These are phyloP conservation scores for Linnaemya vulpina DNA, from an alignment of 2,888 invertebrate genomes.

Conservation along the genomic window DNA sequence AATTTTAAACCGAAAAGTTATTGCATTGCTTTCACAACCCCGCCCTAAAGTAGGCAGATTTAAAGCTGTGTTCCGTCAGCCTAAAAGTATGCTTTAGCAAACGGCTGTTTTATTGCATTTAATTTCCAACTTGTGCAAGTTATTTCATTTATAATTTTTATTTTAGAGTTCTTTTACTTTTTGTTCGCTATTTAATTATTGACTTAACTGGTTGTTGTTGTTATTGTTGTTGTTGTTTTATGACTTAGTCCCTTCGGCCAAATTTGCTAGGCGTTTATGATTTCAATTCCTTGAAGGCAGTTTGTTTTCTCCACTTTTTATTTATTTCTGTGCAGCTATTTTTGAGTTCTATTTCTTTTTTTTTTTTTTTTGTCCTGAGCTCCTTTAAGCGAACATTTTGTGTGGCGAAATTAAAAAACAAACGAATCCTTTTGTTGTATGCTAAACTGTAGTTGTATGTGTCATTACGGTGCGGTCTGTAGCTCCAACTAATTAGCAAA, in stretches of 20 bases:
- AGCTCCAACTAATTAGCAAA: constrained; percentile 56
- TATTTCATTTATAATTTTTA: background rate
- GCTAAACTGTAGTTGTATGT: constrained; percentile 38
- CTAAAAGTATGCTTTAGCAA: constrained; percentile 1
- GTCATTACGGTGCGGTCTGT: constrained; percentile 47
- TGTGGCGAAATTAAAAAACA: constrained; percentile 17
- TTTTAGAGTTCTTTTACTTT: background rate
- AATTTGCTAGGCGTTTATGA: constrained; percentile 49
- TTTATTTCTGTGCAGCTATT: background rate
- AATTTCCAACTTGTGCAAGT: background rate
- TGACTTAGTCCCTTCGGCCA: constrained; percentile 31
- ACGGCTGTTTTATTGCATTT: background rate
- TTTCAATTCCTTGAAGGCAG: constrained; percentile 46
- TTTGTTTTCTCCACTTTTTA: constrained; percentile 2
- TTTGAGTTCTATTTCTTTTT: background rate
- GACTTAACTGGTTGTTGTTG: constrained; percentile 28
- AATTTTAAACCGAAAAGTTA: no score
- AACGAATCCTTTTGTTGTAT: constrained; percentile 31
- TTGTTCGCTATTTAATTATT: constrained; percentile 18
- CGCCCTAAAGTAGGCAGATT: constrained; percentile 1
- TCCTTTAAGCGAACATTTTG: constrained; percentile 23
- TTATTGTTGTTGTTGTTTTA: constrained; percentile 34
- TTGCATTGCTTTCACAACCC: no score
- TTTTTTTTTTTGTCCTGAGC: background rate
- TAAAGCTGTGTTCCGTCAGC: background rate